Base-by-base conservation (phyloP, 1,140 invertebrate genomes). In the Whitmania pigra region DNA sequence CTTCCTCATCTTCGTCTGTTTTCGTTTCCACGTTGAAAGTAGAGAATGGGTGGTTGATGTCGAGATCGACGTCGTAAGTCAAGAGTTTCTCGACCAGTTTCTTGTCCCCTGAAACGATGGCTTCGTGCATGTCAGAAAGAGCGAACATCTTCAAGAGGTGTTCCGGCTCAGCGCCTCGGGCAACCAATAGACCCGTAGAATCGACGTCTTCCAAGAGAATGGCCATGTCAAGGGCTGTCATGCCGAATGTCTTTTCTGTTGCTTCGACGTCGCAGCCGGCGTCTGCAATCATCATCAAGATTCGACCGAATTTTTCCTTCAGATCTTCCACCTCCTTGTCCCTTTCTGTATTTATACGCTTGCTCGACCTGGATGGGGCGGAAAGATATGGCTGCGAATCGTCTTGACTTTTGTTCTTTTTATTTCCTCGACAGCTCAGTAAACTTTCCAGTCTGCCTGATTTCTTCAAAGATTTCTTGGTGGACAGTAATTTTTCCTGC, bases 151-250 rank as follows among this genome's bases (percentile, higher is more conserved):
- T 74, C 71, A 74, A 40, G 22, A 74, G 71, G 29, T 74, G 73
- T 53, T 74, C 63, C 22, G 60, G 43, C 43, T 74, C 73, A 9
- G 53, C 73, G 15, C 73, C 73, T 4, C 53, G 22, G 6, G 60
- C 73, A 13, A 69, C 43, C 0, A 74, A 31, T 0, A 72, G 20
- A 18, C 54, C 73, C 13, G 73, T 60, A 1, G 73, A 74, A 22
- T 74, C 73, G 2, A 74, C 67, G 36, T 74, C 70, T 3, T 69
- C 73, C 22, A 73, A 40, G 20, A 74, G 70, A 54, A 74, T 74
- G 18, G 73, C 73, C 73, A 74, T 74, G 53, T 74, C 73, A 9
- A 74, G 71, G 11, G 73, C 73, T n/a, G 73, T 74, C 73, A 74
- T 74, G 25, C 73, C 73, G 60, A 72, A 74, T 5, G 73, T 68